Evolutionary conservation across 64 coral and sea anemone genomes (phyloP).

Genomic region (Stichodactyla mertensii): DNA sequence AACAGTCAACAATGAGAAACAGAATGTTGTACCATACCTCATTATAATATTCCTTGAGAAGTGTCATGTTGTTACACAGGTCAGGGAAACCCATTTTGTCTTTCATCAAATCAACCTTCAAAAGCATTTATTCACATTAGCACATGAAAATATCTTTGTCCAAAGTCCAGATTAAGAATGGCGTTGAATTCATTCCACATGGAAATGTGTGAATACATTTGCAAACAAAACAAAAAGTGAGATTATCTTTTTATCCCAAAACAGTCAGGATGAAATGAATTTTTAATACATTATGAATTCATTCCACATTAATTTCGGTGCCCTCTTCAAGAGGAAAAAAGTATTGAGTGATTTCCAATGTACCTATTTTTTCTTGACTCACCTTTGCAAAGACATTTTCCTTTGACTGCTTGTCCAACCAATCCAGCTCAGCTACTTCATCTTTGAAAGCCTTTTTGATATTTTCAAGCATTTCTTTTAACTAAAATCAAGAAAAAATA

Average conservation of each 20-base stretch:
- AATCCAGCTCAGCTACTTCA: conserved; percentile 14
- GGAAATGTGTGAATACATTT: too few relatives aligned
- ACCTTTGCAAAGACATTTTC: conserved; percentile 49
- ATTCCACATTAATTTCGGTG: too few relatives aligned
- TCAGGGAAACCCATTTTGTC: conserved; percentile 48
- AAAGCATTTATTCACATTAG: neutral
- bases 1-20: neutral
- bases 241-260: too few relatives aligned
- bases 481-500: neutral
- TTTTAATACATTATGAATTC: too few relatives aligned
- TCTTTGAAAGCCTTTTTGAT: conserved; percentile 39
- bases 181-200: too few relatives aligned
- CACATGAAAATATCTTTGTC: too few relatives aligned
- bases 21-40: conserved; percentile 15
- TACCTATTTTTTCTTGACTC: too few relatives aligned
- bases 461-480: conserved; percentile 48
- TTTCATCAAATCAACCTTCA: conserved; percentile 50
- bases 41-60: conserved; percentile 29
- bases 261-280: too few relatives aligned
- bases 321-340: too few relatives aligned
- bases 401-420: conserved; percentile 44
- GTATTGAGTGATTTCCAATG: too few relatives aligned
- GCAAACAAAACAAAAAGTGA: too few relatives aligned
- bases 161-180: too few relatives aligned
- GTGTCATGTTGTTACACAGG: conserved; percentile 43